phyloP scores from a whole-genome alignment of 1,140 invertebrate species.

The Anastrepha ludens region DNA sequence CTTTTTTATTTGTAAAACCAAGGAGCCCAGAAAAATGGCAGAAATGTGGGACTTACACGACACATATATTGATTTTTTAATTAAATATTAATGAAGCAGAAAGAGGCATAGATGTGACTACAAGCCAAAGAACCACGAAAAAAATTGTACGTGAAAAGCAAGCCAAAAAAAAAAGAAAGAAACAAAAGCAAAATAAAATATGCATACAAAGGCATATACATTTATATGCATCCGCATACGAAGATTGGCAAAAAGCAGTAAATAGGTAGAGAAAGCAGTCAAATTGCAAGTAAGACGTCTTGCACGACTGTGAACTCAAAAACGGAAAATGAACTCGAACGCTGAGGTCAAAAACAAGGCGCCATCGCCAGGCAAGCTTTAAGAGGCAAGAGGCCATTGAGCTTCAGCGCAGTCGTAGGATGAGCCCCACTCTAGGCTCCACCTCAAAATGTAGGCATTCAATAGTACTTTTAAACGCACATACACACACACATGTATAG shows the following conservation, averaged over 20 bases:
- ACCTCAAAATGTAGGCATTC: neutral
- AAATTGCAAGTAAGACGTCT: conserved; percentile 24
- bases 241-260: neutral
- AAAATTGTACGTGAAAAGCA: neutral
- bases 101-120: conserved; percentile 12
- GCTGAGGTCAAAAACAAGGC: conserved; percentile 25
- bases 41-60: conserved; percentile 33
- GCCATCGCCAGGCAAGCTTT: neutral
- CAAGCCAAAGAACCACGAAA: neutral
- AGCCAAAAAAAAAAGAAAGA: neutral
- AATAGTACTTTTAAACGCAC: neutral
- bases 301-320: conserved; percentile 41
- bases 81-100: conserved; percentile 51
- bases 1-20: neutral
- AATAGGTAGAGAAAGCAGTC: neutral
- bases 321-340: conserved; percentile 14
- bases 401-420: neutral
- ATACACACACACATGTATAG: neutral
- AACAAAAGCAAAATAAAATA: neutral
- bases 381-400: neutral
- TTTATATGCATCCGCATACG: neutral
- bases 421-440: neutral
- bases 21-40: conserved; percentile 21
- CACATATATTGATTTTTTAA: conserved; percentile 44
- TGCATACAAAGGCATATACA: neutral